A percentile compares a stretch with the other conserved stretches of the same genome.
Conservation (phyloP, 2,797 vertebrate species). For the Dendrocincla fuliginosa region DNA sequence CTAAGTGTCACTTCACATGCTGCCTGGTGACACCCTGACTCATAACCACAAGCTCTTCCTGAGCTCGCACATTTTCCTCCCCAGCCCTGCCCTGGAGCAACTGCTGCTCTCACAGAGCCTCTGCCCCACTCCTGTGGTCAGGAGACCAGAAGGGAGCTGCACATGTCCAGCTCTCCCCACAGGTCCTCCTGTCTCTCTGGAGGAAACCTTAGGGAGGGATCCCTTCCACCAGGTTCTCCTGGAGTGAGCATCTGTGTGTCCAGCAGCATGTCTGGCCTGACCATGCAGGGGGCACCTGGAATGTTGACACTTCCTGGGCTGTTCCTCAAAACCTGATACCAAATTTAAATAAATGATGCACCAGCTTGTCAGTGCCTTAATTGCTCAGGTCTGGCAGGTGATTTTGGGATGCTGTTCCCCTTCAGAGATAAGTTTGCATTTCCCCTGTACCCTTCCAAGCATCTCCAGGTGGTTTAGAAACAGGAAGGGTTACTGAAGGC, state of each 20-base stretch:
- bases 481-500: not conserved
- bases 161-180: not conserved
- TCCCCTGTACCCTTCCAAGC: not conserved
- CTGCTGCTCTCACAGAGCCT: not conserved
- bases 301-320: not conserved
- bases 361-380: not conserved
- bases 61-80: not conserved
- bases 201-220: not conserved
- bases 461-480: not conserved
- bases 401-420: not conserved
- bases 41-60: conserved; percentile 65
- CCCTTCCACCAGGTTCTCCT: not conserved
- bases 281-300: not conserved
- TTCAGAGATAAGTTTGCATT: not conserved
- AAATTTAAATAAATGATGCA: not conserved
- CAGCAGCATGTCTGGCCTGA: not conserved
- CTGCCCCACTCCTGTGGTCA: rapidly evolving
- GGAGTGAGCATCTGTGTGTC: not conserved
- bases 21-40: not conserved
- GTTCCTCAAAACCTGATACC: not conserved
- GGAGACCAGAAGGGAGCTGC: not conserved
- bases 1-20: not conserved
- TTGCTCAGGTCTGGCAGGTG: rapidly evolving
- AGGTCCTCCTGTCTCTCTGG: not conserved
- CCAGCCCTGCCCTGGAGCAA: not conserved